Conservation (phyloP, 2,797 vertebrate species). For the Cuculus canorus region DNA sequence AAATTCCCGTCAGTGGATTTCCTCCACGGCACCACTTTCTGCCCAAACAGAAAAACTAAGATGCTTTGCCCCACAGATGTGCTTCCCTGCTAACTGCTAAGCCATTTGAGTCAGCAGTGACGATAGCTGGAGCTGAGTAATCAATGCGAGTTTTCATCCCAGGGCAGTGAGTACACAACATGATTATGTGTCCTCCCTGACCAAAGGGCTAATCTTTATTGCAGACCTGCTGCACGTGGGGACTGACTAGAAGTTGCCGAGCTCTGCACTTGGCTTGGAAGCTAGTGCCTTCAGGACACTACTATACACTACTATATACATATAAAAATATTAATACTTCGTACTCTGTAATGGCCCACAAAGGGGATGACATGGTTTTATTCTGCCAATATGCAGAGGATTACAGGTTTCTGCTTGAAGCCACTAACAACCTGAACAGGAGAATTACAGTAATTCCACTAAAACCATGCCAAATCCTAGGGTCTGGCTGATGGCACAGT, state of each 20-base stretch:
- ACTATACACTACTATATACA: not conserved
- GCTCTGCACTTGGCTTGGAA: not conserved
- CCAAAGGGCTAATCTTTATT: not conserved
- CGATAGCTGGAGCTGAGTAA: not conserved
- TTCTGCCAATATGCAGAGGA: conserved; percentile 51
- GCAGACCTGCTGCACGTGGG: not conserved
- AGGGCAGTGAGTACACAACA: not conserved
- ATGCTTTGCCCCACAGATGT: not conserved
- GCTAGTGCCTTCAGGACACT: not conserved
- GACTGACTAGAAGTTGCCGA: not conserved
- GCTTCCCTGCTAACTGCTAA: not conserved
- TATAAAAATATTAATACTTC: not conserved
- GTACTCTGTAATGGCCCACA: not conserved
- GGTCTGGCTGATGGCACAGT: not conserved
- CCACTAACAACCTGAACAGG: conserved; percentile 41
- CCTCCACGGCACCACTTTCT: not conserved
- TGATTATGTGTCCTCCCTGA: not conserved
- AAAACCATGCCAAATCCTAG: conserved; percentile 39
- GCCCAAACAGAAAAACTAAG: not conserved
- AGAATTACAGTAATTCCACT: conserved; percentile 53
- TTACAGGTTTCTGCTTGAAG: conserved; percentile 47
- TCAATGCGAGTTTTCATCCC: not conserved
- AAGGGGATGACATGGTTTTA: conserved; percentile 43
- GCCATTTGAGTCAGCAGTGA: not conserved
- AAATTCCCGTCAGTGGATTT: not conserved